A percentile compares a stretch with the other conserved stretches of the same genome.
phyloP scores from a whole-genome alignment of 2,797 vertebrate species.

The Macropus fuliginosus region DNA sequence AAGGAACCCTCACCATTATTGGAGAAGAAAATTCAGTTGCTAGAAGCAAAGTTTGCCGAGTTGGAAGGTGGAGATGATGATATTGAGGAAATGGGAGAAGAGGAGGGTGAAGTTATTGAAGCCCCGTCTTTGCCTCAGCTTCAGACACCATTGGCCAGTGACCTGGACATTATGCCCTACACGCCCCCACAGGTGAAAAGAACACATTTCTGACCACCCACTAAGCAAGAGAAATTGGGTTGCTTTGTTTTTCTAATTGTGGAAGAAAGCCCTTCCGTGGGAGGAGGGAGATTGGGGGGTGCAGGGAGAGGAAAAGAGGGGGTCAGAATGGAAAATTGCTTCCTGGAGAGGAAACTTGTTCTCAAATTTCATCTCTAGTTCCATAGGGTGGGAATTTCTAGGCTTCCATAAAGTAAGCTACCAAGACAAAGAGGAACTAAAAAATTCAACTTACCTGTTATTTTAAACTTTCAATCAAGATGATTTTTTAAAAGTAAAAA shows the following conservation, averaged over 20 bases:
- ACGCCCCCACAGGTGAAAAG: conserved; percentile 93
- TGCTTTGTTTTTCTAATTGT: neutral
- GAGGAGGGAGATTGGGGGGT: neutral
- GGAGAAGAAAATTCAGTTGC: conserved; percentile 96
- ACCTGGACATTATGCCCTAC: conserved; percentile 96
- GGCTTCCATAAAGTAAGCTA: neutral
- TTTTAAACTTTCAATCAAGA: neutral
- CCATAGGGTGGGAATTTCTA: conserved; percentile 5
- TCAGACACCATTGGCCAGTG: conserved; percentile 91
- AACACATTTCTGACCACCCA: conserved; percentile 30
- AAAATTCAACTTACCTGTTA: neutral
- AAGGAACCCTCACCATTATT: conserved; percentile 97
- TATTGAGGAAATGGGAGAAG: conserved; percentile 96
- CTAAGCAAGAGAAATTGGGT: neutral
- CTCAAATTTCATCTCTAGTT: conserved; percentile 48
- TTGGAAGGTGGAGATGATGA: conserved; percentile 95
- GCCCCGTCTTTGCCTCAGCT: conserved; percentile 92
- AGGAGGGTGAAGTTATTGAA: conserved; percentile 94
- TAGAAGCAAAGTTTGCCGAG: conserved; percentile 98
- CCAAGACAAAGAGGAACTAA: neutral
- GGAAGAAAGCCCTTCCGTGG: neutral
- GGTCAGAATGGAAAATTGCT: neutral
- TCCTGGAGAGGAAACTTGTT: neutral
- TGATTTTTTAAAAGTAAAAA: neutral
- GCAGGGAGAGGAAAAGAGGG: neutral